Conservation (phyloP, 1,140 invertebrate species). For the Cotesia glomerata region DNA sequence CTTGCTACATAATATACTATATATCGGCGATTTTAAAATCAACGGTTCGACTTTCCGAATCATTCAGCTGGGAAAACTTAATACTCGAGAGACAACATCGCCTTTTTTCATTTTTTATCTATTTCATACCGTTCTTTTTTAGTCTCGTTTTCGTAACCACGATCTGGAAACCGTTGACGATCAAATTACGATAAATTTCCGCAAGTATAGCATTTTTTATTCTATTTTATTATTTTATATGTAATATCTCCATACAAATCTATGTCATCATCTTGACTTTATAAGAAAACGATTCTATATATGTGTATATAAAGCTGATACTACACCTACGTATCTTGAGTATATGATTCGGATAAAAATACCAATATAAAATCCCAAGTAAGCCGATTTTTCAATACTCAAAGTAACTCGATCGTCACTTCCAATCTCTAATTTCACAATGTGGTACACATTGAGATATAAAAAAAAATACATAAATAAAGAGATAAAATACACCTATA, state of each 20-base stretch:
- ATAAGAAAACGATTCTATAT: background rate
- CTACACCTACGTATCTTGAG: background rate
- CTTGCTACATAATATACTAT: background rate
- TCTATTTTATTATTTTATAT: background rate
- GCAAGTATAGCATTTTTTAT: background rate
- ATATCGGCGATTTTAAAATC: constrained; percentile 14
- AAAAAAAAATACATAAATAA: background rate
- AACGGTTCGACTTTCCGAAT: constrained; percentile 17
- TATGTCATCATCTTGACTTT: background rate
- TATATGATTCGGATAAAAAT: constrained; percentile 13
- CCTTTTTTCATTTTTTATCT: too few relatives aligned
- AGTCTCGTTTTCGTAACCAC: constrained; percentile 6
- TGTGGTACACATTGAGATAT: background rate
- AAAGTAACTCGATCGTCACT: constrained; percentile 11
- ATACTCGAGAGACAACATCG: constrained; percentile 11
- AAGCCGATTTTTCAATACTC: constrained; percentile 16
- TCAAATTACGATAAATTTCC: constrained; percentile 10
- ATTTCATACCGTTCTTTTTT: background rate
- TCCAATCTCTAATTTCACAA: constrained; percentile 3
- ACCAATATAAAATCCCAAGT: constrained; percentile 9
- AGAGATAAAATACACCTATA: background rate
- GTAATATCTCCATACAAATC: background rate
- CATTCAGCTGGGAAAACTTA: constrained; percentile 18
- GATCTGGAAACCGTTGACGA: constrained; percentile 13
- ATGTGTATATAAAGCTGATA: background rate